Conservation (phyloP, 2,797 vertebrate genomes). For the Buceros bicornis region DNA sequence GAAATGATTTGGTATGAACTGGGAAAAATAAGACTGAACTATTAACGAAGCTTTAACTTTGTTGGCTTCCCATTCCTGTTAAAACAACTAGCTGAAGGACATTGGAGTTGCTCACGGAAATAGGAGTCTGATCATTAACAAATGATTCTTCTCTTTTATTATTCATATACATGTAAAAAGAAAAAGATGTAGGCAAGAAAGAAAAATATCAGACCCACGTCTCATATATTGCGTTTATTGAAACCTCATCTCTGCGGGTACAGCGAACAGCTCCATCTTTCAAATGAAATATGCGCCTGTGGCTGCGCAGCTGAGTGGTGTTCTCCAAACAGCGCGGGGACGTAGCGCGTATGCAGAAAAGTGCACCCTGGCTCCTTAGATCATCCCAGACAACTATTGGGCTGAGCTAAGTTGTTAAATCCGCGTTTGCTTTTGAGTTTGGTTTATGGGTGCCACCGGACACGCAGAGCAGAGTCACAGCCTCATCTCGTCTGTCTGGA, state of each 20-base stretch:
- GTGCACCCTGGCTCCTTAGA: neutral
- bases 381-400: neutral
- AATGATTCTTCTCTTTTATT: neutral
- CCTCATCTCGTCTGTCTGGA: neutral
- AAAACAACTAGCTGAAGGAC: neutral
- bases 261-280: slow-evolving; percentile 13
- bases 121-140: neutral
- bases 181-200: neutral
- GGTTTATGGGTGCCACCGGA: neutral
- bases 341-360: neutral
- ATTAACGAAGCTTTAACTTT: neutral
- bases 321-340: neutral
- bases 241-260: neutral
- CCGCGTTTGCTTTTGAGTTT: neutral
- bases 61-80: neutral
- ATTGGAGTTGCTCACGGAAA: neutral
- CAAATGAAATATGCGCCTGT: neutral
- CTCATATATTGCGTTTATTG: slow-evolving; percentile 1
- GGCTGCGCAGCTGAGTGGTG: neutral
- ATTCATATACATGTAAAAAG: neutral
- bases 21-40: neutral
- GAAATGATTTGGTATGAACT: neutral
- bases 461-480: neutral
- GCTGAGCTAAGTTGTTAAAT: neutral
- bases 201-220: neutral